Base-by-base conservation (phyloP, 92 coral and sea anemone genomes). In the Plumapathes pennacea region DNA sequence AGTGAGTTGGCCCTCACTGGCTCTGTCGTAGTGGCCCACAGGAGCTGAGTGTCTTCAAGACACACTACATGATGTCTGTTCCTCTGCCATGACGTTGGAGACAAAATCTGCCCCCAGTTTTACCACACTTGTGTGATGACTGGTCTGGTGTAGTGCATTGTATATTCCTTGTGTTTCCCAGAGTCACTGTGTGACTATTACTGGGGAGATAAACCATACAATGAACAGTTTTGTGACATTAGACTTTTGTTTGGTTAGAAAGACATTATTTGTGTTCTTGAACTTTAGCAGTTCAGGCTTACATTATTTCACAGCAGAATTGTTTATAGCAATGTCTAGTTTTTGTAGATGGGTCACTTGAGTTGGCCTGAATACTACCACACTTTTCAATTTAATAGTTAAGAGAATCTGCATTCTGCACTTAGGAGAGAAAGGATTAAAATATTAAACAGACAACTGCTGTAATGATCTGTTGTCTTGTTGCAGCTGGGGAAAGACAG, bases 111-210 rank as follows among this genome's bases (percentile, higher is more conserved):
- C 74, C 88, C 96, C 76, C 61, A 58, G 85, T 63, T 50, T 71
- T 29, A 26, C 64, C 50, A 67, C 40, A 24, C 61, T 1, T 47
- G n/a, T 47, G 54, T 47, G 28, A 47, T 14, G 5, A 8, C 89
- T 81, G 82, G 86, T 60, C 83, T 69, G 90, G 96, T 72, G 90
- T 53, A 60, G 85, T 78, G 76, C 82, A 55, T 66, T 89, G 90
- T 81, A 89, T 89, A 89, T 89, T 89, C 96, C 96, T 89, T 89
- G 96, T 83, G 88, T 76, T 81, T 83, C 85, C 85, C 81, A 79
- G 73, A 89, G 96, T 79, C 90, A 78, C 76, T 89, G 43, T 69
- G 87, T 89, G 90, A 47, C 90, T 33, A 54, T 83, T 50, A 83
- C 90, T 73, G 77, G 96, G 90, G 76, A 69, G 87, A 88, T 82